Evolutionary conservation across 2,888 invertebrate genomes (phyloP).

Genomic region (Cephonodes hylas): DNA sequence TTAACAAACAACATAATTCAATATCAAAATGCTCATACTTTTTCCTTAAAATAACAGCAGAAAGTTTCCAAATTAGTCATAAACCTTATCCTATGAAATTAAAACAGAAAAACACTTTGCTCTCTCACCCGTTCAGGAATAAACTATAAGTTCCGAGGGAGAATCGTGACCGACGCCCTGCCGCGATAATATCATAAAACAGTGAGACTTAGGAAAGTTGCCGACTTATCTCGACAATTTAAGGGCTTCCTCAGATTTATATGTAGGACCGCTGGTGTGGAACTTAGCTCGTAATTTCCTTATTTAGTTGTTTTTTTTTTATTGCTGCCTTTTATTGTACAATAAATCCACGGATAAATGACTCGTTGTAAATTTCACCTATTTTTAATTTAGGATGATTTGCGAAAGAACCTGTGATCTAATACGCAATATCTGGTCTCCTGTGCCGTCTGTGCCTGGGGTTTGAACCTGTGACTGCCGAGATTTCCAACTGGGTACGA

Average conservation of each 20-base stretch:
- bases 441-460: too few relatives aligned
- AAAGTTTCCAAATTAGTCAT: neutral
- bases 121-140: slow-evolving; percentile 2
- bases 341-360: neutral
- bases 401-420: neutral
- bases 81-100: neutral
- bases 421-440: too few relatives aligned
- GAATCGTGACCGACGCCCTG: slow-evolving; percentile 7
- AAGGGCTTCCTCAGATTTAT: slow-evolving; percentile 17
- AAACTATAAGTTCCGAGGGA: slow-evolving; percentile 8
- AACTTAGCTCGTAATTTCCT: slow-evolving; percentile 15
- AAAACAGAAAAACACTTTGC: neutral
- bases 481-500: too few relatives aligned
- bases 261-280: slow-evolving; percentile 13
- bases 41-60: too few relatives aligned
- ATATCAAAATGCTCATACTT: too few relatives aligned
- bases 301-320: slow-evolving; percentile 7
- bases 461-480: too few relatives aligned
- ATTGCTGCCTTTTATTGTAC: neutral
- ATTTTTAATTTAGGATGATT: neutral
- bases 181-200: slow-evolving; percentile 19
- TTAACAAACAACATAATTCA: too few relatives aligned
- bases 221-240: slow-evolving; percentile 19
- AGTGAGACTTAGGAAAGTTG: slow-evolving; percentile 15
- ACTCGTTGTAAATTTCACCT: neutral